Conservation (phyloP, 2,888 invertebrate species). For the Torymus tubicola region DNA sequence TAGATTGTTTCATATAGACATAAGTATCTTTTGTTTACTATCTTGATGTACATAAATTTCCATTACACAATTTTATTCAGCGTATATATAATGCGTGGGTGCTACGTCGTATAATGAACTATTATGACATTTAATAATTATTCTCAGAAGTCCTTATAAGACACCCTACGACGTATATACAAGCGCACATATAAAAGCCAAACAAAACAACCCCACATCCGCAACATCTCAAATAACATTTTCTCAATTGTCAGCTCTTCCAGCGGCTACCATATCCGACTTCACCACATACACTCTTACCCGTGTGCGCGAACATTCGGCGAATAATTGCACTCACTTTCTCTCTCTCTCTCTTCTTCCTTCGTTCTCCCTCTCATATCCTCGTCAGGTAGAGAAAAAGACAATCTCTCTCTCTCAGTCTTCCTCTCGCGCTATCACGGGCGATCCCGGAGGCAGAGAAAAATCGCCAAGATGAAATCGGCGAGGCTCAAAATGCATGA, state of each 20-base stretch:
- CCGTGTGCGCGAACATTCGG: conserved; percentile 59
- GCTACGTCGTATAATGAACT: no score
- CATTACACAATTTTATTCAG: no score
- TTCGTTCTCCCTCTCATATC: neutral
- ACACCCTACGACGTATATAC: neutral
- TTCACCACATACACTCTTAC: conserved; percentile 39
- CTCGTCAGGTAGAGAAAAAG: conserved; percentile 9
- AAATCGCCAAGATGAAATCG: conserved; percentile 75
- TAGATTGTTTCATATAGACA: no score
- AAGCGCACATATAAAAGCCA: no score
- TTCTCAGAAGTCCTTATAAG: no score
- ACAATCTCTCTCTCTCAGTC: neutral
- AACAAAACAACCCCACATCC: neutral
- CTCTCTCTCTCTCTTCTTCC: neutral
- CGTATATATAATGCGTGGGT: no score
- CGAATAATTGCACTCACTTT: conserved; percentile 21
- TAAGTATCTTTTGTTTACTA: no score
- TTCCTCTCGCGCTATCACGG: conserved; percentile 9
- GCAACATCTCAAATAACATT: conserved; percentile 39
- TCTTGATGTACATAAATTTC: no score
- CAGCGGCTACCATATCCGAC: neutral
- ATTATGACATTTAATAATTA: no score
- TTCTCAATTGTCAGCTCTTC: conserved; percentile 38
- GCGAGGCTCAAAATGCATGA: conserved; percentile 73
- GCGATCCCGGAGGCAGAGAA: conserved; percentile 56